A percentile compares a stretch with the other conserved stretches of the same genome.
phyloP scores from a whole-genome alignment of 2,888 invertebrate genomes.

The Phaonia tiefii region DNA sequence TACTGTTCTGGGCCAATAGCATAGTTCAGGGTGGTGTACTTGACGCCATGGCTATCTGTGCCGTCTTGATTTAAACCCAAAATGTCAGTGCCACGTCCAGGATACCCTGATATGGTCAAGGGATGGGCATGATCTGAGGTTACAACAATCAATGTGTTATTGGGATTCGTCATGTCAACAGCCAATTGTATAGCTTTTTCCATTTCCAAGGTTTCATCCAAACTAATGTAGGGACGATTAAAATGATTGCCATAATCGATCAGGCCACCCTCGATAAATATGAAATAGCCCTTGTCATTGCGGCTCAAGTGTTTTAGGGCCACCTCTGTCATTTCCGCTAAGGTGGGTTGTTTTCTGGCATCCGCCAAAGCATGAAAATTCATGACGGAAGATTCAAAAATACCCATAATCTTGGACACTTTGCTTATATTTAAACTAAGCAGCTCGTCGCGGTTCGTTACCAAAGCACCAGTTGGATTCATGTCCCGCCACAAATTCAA shows the following conservation, averaged over 20 bases:
- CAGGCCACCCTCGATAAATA: slow-evolving; percentile 85
- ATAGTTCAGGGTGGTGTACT: slow-evolving; percentile 86
- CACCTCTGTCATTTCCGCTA: slow-evolving; percentile 86
- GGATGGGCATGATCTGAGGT: slow-evolving; percentile 90
- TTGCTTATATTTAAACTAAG: slow-evolving; percentile 79
- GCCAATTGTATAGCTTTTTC: slow-evolving; percentile 86
- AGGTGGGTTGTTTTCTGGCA: slow-evolving; percentile 73
- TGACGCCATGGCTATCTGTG: slow-evolving; percentile 73
- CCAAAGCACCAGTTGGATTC: slow-evolving; percentile 81
- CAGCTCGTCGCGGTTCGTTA: slow-evolving; percentile 83
- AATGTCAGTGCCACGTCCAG: slow-evolving; percentile 82
- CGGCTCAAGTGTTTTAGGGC: slow-evolving; percentile 83
- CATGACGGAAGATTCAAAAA: slow-evolving; percentile 82
- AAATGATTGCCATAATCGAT: slow-evolving; percentile 90
- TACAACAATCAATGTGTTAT: slow-evolving; percentile 90
- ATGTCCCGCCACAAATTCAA: slow-evolving; percentile 85
- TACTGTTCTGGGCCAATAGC: slow-evolving; percentile 84
- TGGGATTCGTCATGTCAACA: slow-evolving; percentile 82
- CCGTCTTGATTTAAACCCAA: slow-evolving; percentile 79
- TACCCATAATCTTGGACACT: slow-evolving; percentile 82
- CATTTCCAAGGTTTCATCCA: slow-evolving; percentile 89
- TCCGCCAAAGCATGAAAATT: slow-evolving; percentile 82
- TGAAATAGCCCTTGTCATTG: slow-evolving; percentile 82
- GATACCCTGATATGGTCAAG: slow-evolving; percentile 88
- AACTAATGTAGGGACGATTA: slow-evolving; percentile 84